Percentiles rank a stretch among this genome's conserved stretches.
Evolutionary conservation across 2,797 vertebrate species (phyloP).

Genomic region (Cryptoblepharus egeriae): DNA sequence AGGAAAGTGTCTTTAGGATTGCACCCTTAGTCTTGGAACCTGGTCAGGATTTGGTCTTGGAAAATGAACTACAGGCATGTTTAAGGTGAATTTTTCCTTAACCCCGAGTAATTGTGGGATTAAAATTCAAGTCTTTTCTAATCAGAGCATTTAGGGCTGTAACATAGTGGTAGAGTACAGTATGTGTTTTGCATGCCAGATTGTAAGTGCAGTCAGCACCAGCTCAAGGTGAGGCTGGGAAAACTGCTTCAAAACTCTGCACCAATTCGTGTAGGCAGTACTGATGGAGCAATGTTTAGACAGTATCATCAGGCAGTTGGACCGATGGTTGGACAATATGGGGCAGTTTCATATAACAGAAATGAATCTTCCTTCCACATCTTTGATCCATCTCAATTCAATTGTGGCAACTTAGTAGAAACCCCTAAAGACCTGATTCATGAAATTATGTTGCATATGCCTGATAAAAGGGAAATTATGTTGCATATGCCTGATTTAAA

Average conservation of each 20-base stretch:
- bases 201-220: too few species aligned
- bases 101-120: background rate
- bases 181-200: background rate
- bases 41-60: background rate
- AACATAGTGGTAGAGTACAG: too few species aligned
- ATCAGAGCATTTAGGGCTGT: background rate
- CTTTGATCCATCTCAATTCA: background rate
- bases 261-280: too few species aligned
- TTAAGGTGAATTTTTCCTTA: background rate
- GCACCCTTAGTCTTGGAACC: background rate
- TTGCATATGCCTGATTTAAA: background rate
- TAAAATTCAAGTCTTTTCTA: background rate
- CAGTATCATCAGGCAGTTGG: too few species aligned
- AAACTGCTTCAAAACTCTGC: too few species aligned
- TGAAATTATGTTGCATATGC: background rate
- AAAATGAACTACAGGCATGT: background rate
- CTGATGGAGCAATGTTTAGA: too few species aligned
- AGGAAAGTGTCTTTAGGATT: too few species aligned
- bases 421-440: background rate
- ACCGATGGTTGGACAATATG: too few species aligned
- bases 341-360: too few species aligned
- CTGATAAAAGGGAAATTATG: too few species aligned
- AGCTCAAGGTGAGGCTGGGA: too few species aligned
- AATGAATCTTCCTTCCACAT: background rate
- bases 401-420: background rate